phyloP scores from a whole-genome alignment of 2,888 invertebrate species.

The Thelaira solivaga region DNA sequence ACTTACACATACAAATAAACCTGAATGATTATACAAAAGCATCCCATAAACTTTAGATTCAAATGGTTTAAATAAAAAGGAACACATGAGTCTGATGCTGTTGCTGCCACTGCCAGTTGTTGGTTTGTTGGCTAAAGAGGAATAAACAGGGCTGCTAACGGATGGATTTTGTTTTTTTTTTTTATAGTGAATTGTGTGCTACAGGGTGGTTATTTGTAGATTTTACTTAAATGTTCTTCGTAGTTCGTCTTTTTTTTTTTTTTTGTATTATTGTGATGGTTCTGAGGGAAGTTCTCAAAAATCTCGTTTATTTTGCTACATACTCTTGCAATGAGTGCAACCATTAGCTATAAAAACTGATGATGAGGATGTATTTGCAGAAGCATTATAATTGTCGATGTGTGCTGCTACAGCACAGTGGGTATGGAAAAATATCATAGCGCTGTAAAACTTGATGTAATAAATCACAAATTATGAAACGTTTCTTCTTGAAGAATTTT shows the following conservation, averaged over 20 bases:
- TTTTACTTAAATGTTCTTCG: conserved; percentile 7
- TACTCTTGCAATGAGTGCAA: conserved; percentile 36
- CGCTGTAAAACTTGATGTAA: neutral
- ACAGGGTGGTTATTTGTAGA: conserved; percentile 46
- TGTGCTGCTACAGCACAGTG: conserved; percentile 5
- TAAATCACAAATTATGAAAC: neutral
- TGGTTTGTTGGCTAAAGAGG: conserved; percentile 43
- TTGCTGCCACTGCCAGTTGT: neutral
- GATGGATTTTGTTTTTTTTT: too few relatives aligned
- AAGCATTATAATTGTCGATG: conserved; percentile 28
- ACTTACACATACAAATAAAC: conserved; percentile 31
- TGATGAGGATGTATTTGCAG: conserved; percentile 39
- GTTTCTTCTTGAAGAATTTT: too few relatives aligned
- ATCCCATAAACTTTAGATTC: conserved; percentile 58
- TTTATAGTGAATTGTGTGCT: conserved; percentile 33
- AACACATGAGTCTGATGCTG: conserved; percentile 54
- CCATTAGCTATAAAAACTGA: conserved; percentile 53
- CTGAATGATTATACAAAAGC: conserved; percentile 40
- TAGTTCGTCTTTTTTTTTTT: neutral
- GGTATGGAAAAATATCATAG: neutral
- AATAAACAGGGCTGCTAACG: conserved; percentile 52
- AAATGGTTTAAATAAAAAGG: conserved; percentile 57
- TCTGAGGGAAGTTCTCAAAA: conserved; percentile 54
- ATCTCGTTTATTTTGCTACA: conserved; percentile 32
- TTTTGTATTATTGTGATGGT: conserved; percentile 1